Evolutionary conservation across 2,888 invertebrate species (phyloP), one percentile per base, ranked within the genome.

Genomic region (Cephus sareptanus): DNA sequence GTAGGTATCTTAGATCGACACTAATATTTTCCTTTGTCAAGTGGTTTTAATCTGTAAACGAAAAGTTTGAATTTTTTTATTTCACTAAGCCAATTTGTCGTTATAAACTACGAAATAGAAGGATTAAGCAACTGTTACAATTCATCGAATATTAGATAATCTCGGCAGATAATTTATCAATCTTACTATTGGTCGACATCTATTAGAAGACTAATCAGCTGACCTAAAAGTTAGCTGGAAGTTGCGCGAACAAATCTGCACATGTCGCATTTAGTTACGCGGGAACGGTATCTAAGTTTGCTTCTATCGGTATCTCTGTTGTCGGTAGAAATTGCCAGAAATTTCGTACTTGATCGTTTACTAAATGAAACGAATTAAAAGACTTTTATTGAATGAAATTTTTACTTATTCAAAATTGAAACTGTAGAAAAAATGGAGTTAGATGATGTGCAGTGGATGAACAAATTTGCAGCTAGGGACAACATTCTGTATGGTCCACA

Each of bases 371-470:
- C 4, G 37, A 37, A 15, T 15, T 37, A 2, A 56, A 23, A 0
- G 15, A 56, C 6, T 23, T 23, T 23, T 30, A 4, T 13, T 30
- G 11, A 71, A 30, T 30, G 2, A 71, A 71, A 12, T 71, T 33
- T 71, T 71, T 31, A 30, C 3, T 34, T 30, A 3, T 71, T 30
- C 3, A 30, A 30, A 6, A 9, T 34, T 23, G 11, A 34, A 23
- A 30, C 30, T 34, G 31, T 34, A 78, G 73, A 30, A 35, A 34
- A 12, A 71, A 12, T 33, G 73, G 70, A 73, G 77, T 75, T 3
- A 56, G 0, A 69, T 70, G 77, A 37, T 69, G 74, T 35, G 69
- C 35, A 30, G 69, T 34, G 77, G 75, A 77, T 74, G 73, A 76
- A 76, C 37, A 76, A 76, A 23, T 9, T 23, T 15, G 1, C 56